Evolutionary conservation across 1,140 invertebrate species (phyloP), one percentile per base, ranked within the genome.

Genomic region (Trichogramma pretiosum): DNA sequence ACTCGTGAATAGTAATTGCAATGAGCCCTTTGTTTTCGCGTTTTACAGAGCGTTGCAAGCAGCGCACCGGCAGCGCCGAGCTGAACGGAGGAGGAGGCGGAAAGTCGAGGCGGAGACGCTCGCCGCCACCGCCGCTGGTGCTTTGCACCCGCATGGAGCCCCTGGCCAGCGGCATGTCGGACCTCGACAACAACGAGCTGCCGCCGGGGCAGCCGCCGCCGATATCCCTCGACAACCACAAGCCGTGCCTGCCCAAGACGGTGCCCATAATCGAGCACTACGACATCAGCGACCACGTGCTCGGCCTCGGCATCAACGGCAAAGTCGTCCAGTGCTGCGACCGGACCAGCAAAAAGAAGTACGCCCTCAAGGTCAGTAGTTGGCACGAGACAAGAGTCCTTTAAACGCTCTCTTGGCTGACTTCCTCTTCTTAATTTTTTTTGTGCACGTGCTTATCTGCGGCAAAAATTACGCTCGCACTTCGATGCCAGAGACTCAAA

Each of bases 291-390:
- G 85, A 84, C 61, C 89, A 82, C 41, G 93, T 98, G 11, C 79
- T 99, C 32, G 95, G 95, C n/a, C 78, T 97, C 21, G 95, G 95
- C 13, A 98, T 98, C 55, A 98, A 96, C 69, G 95, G 95, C 28
- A 97, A 97, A 80, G 88, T 91, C 26, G 81, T 86, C 8, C 77
- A 85, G 63, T 88, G 85, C 67, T 85, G 75, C 54, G 76, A 76
- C 17, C 83, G 81, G 54, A 70, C 70, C 40, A 83, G 75, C 9
- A 76, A 80, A 57, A 68, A 82, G 57, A 92, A 92, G 66, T 93
- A 78, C 68, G 92, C 93, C 5, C 72, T 96, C 13, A 95, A 95
- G 80, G 89, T 92, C 66, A 67, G 17, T 19, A n/a, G n/a, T n/a
- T n/a, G n/a, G n/a, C n/a, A n/a, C n/a, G n/a, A n/a, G n/a, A n/a